These are phyloP conservation scores for Condylura cristata DNA, from an alignment of 2,113 vertebrate species.

Conservation along the genomic window DNA sequence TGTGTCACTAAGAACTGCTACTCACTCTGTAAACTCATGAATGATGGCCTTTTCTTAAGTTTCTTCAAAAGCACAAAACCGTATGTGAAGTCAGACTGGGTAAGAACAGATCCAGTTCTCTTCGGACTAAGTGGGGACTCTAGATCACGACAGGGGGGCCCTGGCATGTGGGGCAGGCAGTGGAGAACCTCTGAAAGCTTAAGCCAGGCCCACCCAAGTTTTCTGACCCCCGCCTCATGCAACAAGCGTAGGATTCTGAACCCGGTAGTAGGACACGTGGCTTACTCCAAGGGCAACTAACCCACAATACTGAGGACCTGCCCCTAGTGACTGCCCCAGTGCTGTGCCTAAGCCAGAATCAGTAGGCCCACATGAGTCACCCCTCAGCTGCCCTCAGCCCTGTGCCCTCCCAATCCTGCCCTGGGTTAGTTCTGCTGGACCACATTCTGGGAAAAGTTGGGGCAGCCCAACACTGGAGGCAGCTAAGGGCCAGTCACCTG, in stretches of 20 bases:
- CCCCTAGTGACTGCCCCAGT: neutral
- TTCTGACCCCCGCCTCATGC: neutral
- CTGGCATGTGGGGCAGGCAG: neutral
- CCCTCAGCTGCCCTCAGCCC: neutral
- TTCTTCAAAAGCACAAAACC: constrained; percentile 44
- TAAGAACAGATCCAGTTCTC: neutral
- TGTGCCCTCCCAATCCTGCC: neutral
- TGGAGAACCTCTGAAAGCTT: neutral
- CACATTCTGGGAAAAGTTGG: neutral
- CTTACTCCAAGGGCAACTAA: neutral
- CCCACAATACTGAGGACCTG: neutral
- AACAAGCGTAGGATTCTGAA: neutral
- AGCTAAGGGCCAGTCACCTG: constrained; percentile 1
- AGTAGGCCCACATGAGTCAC: too few relatives aligned
- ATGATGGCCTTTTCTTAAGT: neutral
- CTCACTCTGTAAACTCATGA: neutral
- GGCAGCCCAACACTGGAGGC: neutral
- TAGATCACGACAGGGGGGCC: neutral
- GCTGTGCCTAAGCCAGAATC: neutral
- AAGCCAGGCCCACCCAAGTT: neutral
- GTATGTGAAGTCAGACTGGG: neutral
- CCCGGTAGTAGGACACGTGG: neutral
- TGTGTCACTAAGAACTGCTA: neutral
- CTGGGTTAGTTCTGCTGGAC: fast-evolving
- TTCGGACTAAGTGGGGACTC: neutral